Evolutionary conservation across 1,140 invertebrate genomes (phyloP).

Genomic region (Drosophila jambulina): DNA sequence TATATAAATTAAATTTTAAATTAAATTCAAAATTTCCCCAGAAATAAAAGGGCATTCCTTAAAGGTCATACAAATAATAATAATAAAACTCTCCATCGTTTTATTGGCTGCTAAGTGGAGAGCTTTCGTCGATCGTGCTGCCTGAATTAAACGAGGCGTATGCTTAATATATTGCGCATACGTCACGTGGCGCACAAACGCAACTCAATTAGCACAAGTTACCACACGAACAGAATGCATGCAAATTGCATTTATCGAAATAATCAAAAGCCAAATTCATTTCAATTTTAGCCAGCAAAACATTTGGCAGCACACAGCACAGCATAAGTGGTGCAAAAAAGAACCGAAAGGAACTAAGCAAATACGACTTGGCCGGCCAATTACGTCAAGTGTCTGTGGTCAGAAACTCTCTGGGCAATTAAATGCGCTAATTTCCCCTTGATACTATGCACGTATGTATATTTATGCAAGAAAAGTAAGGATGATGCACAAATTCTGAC

Average conservation of each 20-base stretch:
- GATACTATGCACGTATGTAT: constrained; percentile 25
- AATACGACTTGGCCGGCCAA: constrained; percentile 62
- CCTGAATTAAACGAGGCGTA: constrained; percentile 50
- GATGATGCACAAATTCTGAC: constrained; percentile 67
- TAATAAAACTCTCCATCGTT: constrained; percentile 12
- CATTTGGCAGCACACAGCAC: constrained; percentile 27
- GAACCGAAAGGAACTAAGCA: constrained; percentile 20
- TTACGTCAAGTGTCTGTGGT: constrained; percentile 78
- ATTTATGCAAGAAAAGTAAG: constrained; percentile 20
- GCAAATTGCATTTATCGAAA: constrained; percentile 55
- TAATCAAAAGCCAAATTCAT: constrained; percentile 42
- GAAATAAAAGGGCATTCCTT: constrained; percentile 26
- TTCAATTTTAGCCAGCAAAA: constrained; percentile 13
- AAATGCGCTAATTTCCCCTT: constrained; percentile 81
- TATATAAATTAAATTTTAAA: too few species aligned
- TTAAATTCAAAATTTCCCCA: neutral
- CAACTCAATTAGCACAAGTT: constrained; percentile 59
- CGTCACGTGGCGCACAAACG: constrained; percentile 62
- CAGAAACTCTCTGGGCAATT: constrained; percentile 80
- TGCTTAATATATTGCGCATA: constrained; percentile 66
- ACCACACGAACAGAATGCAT: constrained; percentile 23
- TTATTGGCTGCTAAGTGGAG: constrained; percentile 58
- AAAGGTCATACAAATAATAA: constrained; percentile 19
- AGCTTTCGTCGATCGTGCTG: constrained; percentile 40
- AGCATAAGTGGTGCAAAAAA: constrained; percentile 11